Base-by-base conservation (phyloP, 2,797 vertebrate species). In the Discoglossus pictus region DNA sequence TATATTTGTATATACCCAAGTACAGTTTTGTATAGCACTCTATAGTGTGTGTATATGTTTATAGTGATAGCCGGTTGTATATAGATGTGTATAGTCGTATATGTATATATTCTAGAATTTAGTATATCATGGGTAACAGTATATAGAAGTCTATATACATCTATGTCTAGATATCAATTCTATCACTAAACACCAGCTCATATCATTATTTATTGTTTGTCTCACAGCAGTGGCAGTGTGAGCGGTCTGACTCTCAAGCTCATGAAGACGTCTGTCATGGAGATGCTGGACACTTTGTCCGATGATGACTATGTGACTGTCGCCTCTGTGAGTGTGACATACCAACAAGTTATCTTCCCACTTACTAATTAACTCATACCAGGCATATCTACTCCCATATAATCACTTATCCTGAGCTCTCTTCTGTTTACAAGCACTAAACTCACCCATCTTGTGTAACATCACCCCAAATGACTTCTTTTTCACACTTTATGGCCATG, bases 301-400 rank as follows among this genome's bases (percentile, higher is more conserved):
- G 97, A 99, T 1, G 95, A 98, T 0, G 97, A 99, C 85, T 99
- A 98, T 0, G 94, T 99, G 54, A 99, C 97, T 0, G 95, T 99
- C 70, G 97, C 94, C 63, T 93, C 92, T 38, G 97, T 98, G 79
- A 90, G 93, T 82, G n/a, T n/a, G n/a, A n/a, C n/a, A n/a, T n/a
- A n/a, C n/a, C n/a, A n/a, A n/a, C n/a, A n/a, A n/a, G n/a, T n/a
- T 44, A 61, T 56, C 0, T n/a, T 46, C 13, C n/a, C n/a, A n/a
- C n/a, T n/a, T n/a, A 25, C 27, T 50, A 25, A 12, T 7, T 25
- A 15, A 18, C 23, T 25, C 39, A 42, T 42, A 4, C 4, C n/a
- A 16, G n/a, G 7, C 39, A 42, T 42, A 2, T 4, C 39, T 16
- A 4, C 27, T 31, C 27, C 27, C 27, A 31, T 31, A 4, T 8